A percentile compares a stretch with the other conserved stretches of the same genome.
Conservation (phyloP, 2,113 vertebrate species). For the Rhizomys pruinosus region DNA sequence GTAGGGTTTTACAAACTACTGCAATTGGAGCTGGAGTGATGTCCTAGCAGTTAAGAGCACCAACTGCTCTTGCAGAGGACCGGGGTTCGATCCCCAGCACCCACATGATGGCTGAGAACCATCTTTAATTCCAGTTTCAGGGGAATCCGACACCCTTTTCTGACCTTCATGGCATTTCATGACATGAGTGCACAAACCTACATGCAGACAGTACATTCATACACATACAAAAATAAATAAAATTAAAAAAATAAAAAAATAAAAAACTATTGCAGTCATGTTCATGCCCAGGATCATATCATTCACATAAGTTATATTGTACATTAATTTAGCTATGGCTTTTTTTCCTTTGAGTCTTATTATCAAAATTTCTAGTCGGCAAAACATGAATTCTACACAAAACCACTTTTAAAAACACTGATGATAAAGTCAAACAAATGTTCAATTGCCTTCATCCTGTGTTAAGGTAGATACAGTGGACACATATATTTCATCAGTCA, state of each 20-base stretch:
- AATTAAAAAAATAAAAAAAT: too few species aligned
- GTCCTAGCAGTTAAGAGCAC: too few species aligned
- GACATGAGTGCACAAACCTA: too few species aligned
- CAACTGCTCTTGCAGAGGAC: too few species aligned
- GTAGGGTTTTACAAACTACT: neutral
- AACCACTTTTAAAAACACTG: slow-evolving; percentile 8
- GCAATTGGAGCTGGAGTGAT: too few species aligned
- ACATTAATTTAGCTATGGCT: neutral
- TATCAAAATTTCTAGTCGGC: slow-evolving; percentile 19
- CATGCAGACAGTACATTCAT: too few species aligned
- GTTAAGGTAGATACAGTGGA: neutral
- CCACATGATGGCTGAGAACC: too few species aligned
- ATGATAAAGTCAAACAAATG: neutral
- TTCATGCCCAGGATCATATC: neutral
- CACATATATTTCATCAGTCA: neutral
- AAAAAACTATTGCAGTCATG: neutral
- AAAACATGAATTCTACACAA: neutral
- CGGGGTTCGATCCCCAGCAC: too few species aligned
- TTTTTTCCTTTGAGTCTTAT: neutral
- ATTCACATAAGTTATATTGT: neutral
- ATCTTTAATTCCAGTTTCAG: too few species aligned
- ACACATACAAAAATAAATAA: too few species aligned
- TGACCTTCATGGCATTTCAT: too few species aligned
- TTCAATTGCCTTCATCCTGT: neutral
- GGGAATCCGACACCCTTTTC: too few species aligned